These are phyloP conservation scores for Sinella curviseta DNA, from an alignment of 1,140 invertebrate genomes.

Conservation along the genomic window DNA sequence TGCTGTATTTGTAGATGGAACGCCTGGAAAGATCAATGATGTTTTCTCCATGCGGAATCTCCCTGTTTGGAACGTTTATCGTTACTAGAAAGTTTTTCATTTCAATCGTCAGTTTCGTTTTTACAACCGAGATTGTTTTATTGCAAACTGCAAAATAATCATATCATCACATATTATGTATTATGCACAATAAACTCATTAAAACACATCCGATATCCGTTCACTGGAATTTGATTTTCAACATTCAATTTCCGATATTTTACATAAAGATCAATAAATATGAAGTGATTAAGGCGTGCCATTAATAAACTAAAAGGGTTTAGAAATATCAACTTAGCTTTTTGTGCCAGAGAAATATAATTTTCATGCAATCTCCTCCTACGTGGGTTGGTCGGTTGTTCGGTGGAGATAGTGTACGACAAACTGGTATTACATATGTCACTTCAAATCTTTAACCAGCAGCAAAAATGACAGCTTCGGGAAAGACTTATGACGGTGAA, in stretches of 20 bases:
- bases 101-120: background rate
- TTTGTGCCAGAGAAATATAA: background rate
- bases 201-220: background rate
- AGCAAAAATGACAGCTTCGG: no score
- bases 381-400: background rate
- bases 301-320: no score
- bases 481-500: no score
- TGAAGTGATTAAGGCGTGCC: no score
- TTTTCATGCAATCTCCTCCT: background rate
- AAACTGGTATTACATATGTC: no score
- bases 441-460: no score
- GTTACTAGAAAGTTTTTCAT: background rate
- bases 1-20: background rate
- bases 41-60: background rate
- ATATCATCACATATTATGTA: background rate
- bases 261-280: background rate
- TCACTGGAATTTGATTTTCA: background rate
- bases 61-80: background rate
- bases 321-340: background rate
- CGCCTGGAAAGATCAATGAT: background rate
- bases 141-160: background rate
- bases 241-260: background rate
- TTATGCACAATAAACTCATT: background rate
- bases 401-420: no score
- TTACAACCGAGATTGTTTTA: background rate